Conservation (phyloP, 2,888 invertebrate genomes). For the Habroteleia sp. region DNA sequence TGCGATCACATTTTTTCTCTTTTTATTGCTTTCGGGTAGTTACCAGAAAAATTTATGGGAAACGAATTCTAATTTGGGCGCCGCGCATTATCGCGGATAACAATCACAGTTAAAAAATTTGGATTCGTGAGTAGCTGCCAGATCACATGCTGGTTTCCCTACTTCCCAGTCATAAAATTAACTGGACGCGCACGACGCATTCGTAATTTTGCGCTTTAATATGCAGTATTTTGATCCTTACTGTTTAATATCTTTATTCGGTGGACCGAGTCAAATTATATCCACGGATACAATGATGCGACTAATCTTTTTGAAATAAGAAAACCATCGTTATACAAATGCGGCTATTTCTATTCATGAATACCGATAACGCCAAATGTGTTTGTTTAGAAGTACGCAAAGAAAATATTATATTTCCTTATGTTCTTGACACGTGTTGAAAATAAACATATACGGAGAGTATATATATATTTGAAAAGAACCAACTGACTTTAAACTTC, state of each 20-base stretch:
- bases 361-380: slow-evolving; percentile 28
- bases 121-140: slow-evolving; percentile 9
- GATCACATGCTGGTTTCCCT: slow-evolving; percentile 47
- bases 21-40: slow-evolving; percentile 21
- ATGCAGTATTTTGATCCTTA: slow-evolving; percentile 22
- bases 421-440: slow-evolving; percentile 36
- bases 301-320: slow-evolving; percentile 30
- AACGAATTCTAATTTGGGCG: slow-evolving; percentile 39
- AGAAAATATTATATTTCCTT: slow-evolving; percentile 44
- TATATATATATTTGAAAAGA: too few relatives aligned
- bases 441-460: slow-evolving; percentile 33
- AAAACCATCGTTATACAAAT: slow-evolving; percentile 22
- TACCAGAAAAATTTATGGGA: slow-evolving; percentile 40
- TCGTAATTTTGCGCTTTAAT: slow-evolving; percentile 41
- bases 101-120: slow-evolving; percentile 50
- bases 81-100: slow-evolving; percentile 41
- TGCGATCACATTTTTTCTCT: slow-evolving; percentile 20
- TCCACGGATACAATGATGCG: slow-evolving; percentile 3
- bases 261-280: slow-evolving; percentile 37
- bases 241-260: slow-evolving; percentile 47
- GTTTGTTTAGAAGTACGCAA: slow-evolving; percentile 39
- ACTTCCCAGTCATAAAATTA: slow-evolving; percentile 38
- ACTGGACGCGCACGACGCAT: slow-evolving; percentile 30
- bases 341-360: slow-evolving; percentile 40
- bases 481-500: too few relatives aligned